Conservation (phyloP, 1,140 invertebrate species). For the Tetramorium simillimum region DNA sequence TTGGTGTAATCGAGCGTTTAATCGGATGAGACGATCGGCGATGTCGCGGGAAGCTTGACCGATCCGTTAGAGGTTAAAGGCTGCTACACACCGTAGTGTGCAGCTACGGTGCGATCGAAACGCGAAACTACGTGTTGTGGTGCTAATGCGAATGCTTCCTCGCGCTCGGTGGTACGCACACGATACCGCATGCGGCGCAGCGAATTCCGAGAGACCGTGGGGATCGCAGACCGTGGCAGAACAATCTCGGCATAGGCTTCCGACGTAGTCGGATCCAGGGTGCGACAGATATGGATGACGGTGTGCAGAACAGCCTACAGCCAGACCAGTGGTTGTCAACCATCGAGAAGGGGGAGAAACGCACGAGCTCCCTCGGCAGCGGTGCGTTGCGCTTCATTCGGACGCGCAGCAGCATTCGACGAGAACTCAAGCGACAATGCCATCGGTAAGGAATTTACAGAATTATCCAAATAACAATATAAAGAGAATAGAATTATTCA, state of each 20-base stretch:
- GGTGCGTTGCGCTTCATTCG: slow-evolving; percentile 81
- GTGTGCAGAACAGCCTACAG: slow-evolving; percentile 68
- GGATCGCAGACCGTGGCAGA: neutral
- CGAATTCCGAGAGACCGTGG: slow-evolving; percentile 28
- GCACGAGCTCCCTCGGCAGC: slow-evolving; percentile 73
- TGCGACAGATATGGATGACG: slow-evolving; percentile 79
- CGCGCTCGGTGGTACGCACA: slow-evolving; percentile 16
- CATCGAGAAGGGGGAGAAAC: slow-evolving; percentile 77
- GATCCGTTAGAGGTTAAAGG: slow-evolving; percentile 75
- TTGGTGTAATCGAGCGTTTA: slow-evolving; percentile 34
- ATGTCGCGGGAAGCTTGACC: slow-evolving; percentile 60
- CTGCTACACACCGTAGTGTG: slow-evolving; percentile 60
- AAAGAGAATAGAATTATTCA: neutral
- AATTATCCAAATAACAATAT: neutral
- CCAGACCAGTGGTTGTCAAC: slow-evolving; percentile 79
- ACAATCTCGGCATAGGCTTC: slow-evolving; percentile 9
- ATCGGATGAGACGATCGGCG: slow-evolving; percentile 49
- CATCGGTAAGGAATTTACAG: slow-evolving; percentile 76
- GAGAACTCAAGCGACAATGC: slow-evolving; percentile 78
- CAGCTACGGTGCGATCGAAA: neutral
- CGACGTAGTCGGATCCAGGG: slow-evolving; percentile 39
- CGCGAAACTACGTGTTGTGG: neutral
- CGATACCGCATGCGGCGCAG: slow-evolving; percentile 47
- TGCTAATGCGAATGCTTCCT: slow-evolving; percentile 37
- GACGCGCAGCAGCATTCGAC: slow-evolving; percentile 80